phyloP scores from a whole-genome alignment of 2,888 invertebrate species.

The Cistogaster globosa region DNA sequence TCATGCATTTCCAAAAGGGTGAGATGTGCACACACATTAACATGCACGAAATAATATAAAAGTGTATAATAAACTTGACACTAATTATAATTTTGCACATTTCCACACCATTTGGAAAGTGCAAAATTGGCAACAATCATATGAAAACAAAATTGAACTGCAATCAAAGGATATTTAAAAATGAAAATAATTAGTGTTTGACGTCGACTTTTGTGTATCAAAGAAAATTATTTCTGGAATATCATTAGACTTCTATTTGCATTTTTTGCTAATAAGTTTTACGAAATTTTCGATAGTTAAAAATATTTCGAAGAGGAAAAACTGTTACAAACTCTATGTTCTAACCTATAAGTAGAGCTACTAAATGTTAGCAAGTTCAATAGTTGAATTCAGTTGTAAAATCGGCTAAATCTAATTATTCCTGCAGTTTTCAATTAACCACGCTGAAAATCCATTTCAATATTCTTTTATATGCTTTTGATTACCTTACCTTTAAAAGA shows the following conservation, averaged over 20 bases:
- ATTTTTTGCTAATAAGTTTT: not conserved
- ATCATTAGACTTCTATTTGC: no score
- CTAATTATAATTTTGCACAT: constrained; percentile 52
- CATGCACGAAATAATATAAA: not conserved
- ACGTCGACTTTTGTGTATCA: not conserved
- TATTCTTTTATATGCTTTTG: no score
- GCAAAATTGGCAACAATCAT: constrained; percentile 37
- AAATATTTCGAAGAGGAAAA: not conserved
- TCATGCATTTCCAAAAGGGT: constrained; percentile 51
- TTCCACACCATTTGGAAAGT: constrained; percentile 62
- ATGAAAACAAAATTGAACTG: not conserved
- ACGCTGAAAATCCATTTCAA: no score
- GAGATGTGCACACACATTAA: constrained; percentile 6
- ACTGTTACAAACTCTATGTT: no score
- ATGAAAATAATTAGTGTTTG: constrained; percentile 9
- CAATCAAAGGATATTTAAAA: constrained; percentile 6
- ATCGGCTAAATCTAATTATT: no score
- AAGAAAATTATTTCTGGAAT: no score
- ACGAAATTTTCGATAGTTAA: no score
- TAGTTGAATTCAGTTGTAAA: no score
- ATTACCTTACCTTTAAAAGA: no score
- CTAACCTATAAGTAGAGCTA: no score
- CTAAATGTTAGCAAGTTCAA: no score
- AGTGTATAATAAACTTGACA: constrained; percentile 11
- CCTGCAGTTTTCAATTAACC: no score